A percentile compares a stretch with the other conserved stretches of the same genome.
These are phyloP conservation scores for Saimiri boliviensis DNA, from an alignment of 2,113 vertebrate species.

Conservation along the genomic window DNA sequence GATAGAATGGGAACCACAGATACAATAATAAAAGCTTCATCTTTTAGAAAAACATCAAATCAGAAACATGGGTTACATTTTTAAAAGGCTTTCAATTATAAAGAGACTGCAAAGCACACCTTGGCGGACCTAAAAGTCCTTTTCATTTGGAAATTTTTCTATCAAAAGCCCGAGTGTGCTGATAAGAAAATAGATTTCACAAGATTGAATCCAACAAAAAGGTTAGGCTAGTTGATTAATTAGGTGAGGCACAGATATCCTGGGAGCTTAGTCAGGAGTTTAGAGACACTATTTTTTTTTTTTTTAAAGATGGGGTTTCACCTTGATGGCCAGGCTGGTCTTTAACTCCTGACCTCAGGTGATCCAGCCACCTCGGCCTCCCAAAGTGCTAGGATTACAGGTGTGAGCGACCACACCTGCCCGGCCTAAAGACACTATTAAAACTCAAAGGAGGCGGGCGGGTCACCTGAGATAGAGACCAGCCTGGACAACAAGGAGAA, in stretches of 20 bases:
- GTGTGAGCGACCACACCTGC: too few species aligned
- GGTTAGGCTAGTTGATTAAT: not conserved
- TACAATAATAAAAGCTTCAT: not conserved
- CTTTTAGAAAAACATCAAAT: not conserved
- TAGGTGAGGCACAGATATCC: not conserved
- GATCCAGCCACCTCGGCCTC: too few species aligned
- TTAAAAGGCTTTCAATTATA: conserved; percentile 42
- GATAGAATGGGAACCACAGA: not conserved
- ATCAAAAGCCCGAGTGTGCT: not conserved
- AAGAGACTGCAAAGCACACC: not conserved
- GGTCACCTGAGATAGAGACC: too few species aligned
- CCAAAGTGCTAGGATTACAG: too few species aligned
- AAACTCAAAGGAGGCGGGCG: too few species aligned
- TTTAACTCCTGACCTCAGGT: too few species aligned
- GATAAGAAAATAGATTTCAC: conserved; percentile 1
- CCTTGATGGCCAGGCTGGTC: too few species aligned
- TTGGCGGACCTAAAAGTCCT: not conserved
- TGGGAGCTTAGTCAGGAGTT: not conserved
- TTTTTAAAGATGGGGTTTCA: too few species aligned
- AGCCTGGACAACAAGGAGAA: too few species aligned
- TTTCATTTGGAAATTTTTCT: not conserved
- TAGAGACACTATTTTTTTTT: too few species aligned
- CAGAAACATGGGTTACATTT: conserved; percentile 23
- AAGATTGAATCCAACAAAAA: not conserved
- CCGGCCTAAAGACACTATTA: too few species aligned